Conservation (phyloP, 2,888 invertebrate species). For the Pyrrhia umbra region DNA sequence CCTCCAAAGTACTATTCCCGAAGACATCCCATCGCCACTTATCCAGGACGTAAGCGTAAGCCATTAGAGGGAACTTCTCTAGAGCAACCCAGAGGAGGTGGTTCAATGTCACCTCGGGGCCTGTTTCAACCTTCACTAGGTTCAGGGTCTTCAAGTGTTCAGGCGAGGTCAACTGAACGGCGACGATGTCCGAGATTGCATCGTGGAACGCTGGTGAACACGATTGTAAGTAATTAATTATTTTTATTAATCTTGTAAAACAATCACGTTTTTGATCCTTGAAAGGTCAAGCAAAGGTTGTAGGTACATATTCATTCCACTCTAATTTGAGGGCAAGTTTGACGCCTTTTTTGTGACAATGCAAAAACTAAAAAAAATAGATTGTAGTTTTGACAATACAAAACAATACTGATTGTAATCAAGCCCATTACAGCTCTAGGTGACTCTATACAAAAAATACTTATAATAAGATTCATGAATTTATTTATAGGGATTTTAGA, state of each 20-base stretch:
- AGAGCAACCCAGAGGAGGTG: slow-evolving; percentile 84
- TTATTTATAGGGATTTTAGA: no score
- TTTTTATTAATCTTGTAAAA: slow-evolving; percentile 28
- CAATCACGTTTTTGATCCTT: slow-evolving; percentile 25
- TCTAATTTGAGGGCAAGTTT: not conserved
- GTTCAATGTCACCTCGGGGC: slow-evolving; percentile 79
- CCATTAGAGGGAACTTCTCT: slow-evolving; percentile 85
- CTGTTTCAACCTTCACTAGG: slow-evolving; percentile 77
- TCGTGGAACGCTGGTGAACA: slow-evolving; percentile 90
- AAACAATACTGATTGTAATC: slow-evolving; percentile 8
- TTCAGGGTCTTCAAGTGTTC: slow-evolving; percentile 84
- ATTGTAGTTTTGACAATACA: slow-evolving; percentile 3
- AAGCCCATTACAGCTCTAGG: not conserved
- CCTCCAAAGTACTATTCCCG: slow-evolving; percentile 75
- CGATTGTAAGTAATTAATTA: slow-evolving; percentile 35
- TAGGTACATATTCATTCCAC: slow-evolving; percentile 10
- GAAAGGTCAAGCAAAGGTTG: slow-evolving; percentile 27
- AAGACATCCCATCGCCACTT: slow-evolving; percentile 87
- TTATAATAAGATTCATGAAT: no score
- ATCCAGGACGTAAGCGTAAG: slow-evolving; percentile 84
- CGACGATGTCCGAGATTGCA: slow-evolving; percentile 91
- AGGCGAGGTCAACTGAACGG: slow-evolving; percentile 90
- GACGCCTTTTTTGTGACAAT: not conserved
- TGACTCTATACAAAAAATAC: not conserved
- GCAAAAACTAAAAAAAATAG: not conserved